Conservation (phyloP, 2,797 vertebrate species). For the Thalassophryne amazonica region DNA sequence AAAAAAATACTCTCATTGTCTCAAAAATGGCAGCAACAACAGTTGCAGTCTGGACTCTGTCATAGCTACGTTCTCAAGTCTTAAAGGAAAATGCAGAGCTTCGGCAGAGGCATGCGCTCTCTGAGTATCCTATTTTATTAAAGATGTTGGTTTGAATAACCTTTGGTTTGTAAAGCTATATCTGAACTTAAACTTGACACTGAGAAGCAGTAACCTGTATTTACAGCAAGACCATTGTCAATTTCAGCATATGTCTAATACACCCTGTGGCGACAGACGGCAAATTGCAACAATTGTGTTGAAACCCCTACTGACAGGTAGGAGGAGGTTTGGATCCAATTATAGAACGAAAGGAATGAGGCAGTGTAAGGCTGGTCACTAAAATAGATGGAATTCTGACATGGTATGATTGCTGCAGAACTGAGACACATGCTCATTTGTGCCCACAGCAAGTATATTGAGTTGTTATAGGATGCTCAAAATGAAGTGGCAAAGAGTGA, state of each 20-base stretch:
- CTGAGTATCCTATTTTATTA: too few relatives aligned
- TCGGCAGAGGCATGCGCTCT: too few relatives aligned
- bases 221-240: slow-evolving; percentile 18
- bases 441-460: slow-evolving; percentile 45
- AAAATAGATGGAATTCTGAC: slow-evolving; percentile 57
- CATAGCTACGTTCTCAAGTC: too few relatives aligned
- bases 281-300: slow-evolving; percentile 35
- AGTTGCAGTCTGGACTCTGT: too few relatives aligned
- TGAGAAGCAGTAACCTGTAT: slow-evolving; percentile 7
- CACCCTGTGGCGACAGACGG: slow-evolving; percentile 5
- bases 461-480: slow-evolving; percentile 51
- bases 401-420: slow-evolving; percentile 45
- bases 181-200: slow-evolving; percentile 13
- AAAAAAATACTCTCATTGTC: too few relatives aligned
- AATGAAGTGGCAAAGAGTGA: slow-evolving; percentile 55
- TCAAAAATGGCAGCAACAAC: too few relatives aligned
- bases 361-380: slow-evolving; percentile 34
- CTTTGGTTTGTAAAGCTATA: slow-evolving; percentile 11
- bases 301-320: slow-evolving; percentile 41
- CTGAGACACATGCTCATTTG: slow-evolving; percentile 34
- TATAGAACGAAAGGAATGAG: slow-evolving; percentile 40
- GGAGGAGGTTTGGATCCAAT: slow-evolving; percentile 42
- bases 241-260: slow-evolving; percentile 28
- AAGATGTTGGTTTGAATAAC: slow-evolving; percentile 16
- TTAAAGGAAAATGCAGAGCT: too few relatives aligned